Conservation (phyloP, 1,140 invertebrate genomes). For the Dufourea novaeangliae region DNA sequence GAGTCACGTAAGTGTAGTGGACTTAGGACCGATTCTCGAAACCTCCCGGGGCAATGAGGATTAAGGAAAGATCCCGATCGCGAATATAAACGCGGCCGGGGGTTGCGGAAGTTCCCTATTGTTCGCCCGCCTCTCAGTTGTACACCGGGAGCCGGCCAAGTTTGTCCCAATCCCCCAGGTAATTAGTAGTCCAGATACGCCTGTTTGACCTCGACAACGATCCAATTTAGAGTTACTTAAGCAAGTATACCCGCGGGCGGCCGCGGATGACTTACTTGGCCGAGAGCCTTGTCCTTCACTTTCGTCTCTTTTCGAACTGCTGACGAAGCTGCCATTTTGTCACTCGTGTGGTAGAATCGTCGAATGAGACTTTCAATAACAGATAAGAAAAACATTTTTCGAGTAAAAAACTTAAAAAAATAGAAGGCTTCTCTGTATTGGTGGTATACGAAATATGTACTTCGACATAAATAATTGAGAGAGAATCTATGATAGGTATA, state of each 20-base stretch:
- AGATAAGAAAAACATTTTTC: too few relatives aligned
- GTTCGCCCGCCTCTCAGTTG: slow-evolving; percentile 43
- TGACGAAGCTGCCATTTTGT: too few relatives aligned
- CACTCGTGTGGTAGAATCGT: too few relatives aligned
- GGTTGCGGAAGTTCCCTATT: slow-evolving; percentile 51
- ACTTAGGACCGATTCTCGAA: slow-evolving; percentile 62
- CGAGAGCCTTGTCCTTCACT: not conserved
- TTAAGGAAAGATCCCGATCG: slow-evolving; percentile 65
- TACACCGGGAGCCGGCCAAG: slow-evolving; percentile 49
- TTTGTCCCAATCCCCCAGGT: slow-evolving; percentile 55
- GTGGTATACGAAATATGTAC: too few relatives aligned
- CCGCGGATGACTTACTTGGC: not conserved
- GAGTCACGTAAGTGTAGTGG: slow-evolving; percentile 39
- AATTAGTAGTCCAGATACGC: slow-evolving; percentile 60
- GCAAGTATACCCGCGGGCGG: not conserved
- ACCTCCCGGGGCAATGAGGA: slow-evolving; percentile 56
- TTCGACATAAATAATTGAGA: too few relatives aligned
- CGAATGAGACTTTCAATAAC: too few relatives aligned
- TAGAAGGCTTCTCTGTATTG: too few relatives aligned
- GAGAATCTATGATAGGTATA: too few relatives aligned
- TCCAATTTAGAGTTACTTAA: slow-evolving; percentile 39
- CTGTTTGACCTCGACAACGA: slow-evolving; percentile 37
- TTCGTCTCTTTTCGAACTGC: not conserved
- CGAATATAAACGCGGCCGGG: slow-evolving; percentile 63
- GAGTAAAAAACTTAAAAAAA: too few relatives aligned